These are phyloP conservation scores for Harpagifer antarcticus DNA, from an alignment of 2,797 vertebrate genomes.

Conservation along the genomic window DNA sequence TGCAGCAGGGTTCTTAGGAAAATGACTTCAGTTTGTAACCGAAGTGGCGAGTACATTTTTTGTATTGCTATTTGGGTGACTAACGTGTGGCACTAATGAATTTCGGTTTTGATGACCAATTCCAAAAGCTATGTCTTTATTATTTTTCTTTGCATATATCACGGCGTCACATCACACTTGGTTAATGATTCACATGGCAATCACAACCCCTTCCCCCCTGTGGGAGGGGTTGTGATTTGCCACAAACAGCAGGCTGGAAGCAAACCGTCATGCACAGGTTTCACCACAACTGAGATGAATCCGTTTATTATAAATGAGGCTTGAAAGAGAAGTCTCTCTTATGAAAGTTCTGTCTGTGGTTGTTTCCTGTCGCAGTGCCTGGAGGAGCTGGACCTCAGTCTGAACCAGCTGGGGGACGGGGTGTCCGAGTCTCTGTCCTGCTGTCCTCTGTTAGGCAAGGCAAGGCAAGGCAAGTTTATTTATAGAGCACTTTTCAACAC, in stretches of 20 bases:
- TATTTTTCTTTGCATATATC: too few relatives aligned
- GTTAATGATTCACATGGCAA: background rate
- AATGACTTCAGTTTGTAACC: background rate
- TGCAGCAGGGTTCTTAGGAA: too few relatives aligned
- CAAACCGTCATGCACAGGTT: background rate
- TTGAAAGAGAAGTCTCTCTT: background rate
- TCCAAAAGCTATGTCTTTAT: too few relatives aligned
- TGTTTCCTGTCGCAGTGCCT: constrained; percentile 80
- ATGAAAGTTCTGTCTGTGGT: background rate
- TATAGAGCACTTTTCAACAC: too few relatives aligned
- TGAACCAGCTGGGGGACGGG: constrained; percentile 89
- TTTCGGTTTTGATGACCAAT: too few relatives aligned
- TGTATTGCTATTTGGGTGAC: background rate
- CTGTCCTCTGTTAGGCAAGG: constrained; percentile 86
- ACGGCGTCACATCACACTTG: background rate
- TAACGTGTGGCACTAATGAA: too few relatives aligned
- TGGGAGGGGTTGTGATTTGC: background rate
- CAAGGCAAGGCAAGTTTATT: too few relatives aligned
- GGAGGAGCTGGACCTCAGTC: constrained; percentile 89
- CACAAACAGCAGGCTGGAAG: background rate
- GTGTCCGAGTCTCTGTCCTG: constrained; percentile 82
- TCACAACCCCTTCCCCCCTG: background rate
- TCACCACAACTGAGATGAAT: background rate
- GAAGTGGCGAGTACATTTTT: background rate
- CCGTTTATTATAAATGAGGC: background rate